phyloP scores from a whole-genome alignment of 2,797 vertebrate species.

The Todus mexicanus region DNA sequence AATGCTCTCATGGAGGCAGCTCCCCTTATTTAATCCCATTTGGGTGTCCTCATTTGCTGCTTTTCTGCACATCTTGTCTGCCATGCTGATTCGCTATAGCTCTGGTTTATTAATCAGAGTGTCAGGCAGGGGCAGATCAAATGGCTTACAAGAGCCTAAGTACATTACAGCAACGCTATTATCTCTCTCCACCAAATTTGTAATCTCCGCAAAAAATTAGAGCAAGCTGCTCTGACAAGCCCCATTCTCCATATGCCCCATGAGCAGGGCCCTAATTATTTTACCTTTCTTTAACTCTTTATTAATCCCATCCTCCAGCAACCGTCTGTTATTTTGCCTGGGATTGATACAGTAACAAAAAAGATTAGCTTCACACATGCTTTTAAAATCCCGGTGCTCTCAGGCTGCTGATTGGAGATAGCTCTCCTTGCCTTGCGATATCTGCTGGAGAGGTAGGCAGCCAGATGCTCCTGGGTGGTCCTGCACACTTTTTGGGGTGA shows the following conservation, averaged over 20 bases:
- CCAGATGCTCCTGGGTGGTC: not conserved
- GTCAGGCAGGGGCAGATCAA: conserved; percentile 58
- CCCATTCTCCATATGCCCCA: conserved; percentile 13
- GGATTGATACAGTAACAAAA: not conserved
- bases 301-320: not conserved
- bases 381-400: not conserved
- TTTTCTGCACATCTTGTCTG: not conserved
- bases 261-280: conserved; percentile 13
- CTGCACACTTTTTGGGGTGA: not conserved
- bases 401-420: not conserved
- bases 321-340: not conserved
- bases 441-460: not conserved
- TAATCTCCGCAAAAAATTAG: conserved; percentile 54
- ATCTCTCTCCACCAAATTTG: conserved; percentile 24
- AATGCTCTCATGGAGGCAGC: not conserved
- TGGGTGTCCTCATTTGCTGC: not conserved
- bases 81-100: not conserved
- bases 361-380: not conserved
- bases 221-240: conserved; percentile 24
- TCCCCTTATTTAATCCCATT: not conserved
- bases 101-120: conserved; percentile 48
- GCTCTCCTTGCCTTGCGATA: not conserved
- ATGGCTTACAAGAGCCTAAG: conserved; percentile 49
- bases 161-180: conserved; percentile 23
- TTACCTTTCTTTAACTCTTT: conserved; percentile 46